phyloP scores from a whole-genome alignment of 2,888 invertebrate species.

The Pandemis corylana region DNA sequence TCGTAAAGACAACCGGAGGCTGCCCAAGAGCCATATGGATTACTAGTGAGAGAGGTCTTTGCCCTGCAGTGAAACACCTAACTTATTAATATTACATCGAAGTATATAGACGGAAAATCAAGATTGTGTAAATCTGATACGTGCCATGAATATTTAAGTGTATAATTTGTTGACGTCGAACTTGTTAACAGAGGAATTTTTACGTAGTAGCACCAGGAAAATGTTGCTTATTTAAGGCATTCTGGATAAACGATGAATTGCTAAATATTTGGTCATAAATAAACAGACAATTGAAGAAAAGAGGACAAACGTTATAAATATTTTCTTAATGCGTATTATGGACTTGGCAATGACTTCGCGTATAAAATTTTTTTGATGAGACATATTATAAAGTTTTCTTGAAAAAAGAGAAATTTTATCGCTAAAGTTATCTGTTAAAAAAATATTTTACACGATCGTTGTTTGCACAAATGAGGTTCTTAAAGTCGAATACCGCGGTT shows the following conservation, averaged over 20 bases:
- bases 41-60: constrained; percentile 8
- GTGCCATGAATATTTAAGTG: constrained; percentile 18
- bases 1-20: not conserved
- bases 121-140: constrained; percentile 18
- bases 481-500: too few relatives aligned
- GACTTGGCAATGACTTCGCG: not conserved
- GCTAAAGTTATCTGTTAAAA: too few relatives aligned
- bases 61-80: constrained; percentile 7
- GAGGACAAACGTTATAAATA: not conserved
- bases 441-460: too few relatives aligned
- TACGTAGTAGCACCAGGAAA: constrained; percentile 8
- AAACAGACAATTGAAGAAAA: not conserved
- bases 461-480: too few relatives aligned
- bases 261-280: constrained; percentile 3
- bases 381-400: too few relatives aligned
- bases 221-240: not conserved
- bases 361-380: too few relatives aligned
- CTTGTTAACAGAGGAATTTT: constrained; percentile 13
- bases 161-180: constrained; percentile 9
- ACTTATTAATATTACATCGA: not conserved
- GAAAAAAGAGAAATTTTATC: too few relatives aligned
- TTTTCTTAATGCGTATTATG: not conserved
- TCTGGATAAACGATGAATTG: constrained; percentile 2
- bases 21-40: not conserved
- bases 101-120: constrained; percentile 10